Percentiles rank a stretch among this genome's conserved stretches.
Conservation (phyloP, 2,113 vertebrate species). For the Microcebus ravelobensis region DNA sequence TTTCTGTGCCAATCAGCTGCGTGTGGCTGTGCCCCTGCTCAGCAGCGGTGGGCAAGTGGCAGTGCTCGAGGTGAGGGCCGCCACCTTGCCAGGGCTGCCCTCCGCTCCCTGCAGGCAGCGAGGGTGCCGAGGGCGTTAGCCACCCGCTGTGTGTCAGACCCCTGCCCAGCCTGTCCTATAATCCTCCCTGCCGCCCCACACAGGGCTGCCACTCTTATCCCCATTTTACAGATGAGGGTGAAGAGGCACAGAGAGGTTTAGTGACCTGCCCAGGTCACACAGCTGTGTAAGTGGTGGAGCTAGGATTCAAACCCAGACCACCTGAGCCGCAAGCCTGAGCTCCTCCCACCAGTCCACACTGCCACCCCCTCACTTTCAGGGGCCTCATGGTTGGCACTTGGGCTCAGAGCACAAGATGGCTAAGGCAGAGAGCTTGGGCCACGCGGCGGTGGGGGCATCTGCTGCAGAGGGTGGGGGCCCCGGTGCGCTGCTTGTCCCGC, state of each 20-base stretch:
- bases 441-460: not conserved
- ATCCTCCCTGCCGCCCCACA: not conserved
- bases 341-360: not conserved
- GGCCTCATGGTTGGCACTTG: not conserved
- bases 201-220: not conserved
- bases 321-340: not conserved
- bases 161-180: not conserved
- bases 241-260: slow-evolving; percentile 39
- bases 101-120: not conserved
- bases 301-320: not conserved
- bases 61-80: slow-evolving; percentile 88
- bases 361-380: not conserved
- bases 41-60: slow-evolving; percentile 94
- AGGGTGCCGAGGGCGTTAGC: not conserved
- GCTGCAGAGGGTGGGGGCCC: not conserved
- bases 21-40: slow-evolving; percentile 91
- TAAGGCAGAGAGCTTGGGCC: slow-evolving; percentile 50
- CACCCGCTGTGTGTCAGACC: not conserved
- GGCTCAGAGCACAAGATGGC: not conserved
- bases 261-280: slow-evolving; percentile 16
- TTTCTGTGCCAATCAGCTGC: slow-evolving; percentile 91
- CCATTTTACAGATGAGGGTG: slow-evolving; percentile 52
- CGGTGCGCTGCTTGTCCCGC: not conserved
- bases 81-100: not conserved
- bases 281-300: slow-evolving; percentile 58